These are phyloP conservation scores for Allacma fusca DNA, from an alignment of 2,888 invertebrate genomes.

Conservation along the genomic window DNA sequence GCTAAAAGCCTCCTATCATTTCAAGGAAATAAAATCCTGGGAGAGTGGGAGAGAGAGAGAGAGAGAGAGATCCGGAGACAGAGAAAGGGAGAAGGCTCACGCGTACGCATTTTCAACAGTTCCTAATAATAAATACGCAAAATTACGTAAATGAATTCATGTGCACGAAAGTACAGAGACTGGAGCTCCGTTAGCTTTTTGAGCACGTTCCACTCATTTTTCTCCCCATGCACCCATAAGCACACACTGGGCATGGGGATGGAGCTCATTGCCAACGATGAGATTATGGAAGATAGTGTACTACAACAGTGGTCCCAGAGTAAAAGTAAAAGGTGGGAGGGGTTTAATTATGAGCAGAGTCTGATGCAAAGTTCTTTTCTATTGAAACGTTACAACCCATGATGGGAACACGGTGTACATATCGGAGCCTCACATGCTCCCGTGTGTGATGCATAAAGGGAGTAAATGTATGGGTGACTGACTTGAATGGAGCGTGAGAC, in stretches of 20 bases:
- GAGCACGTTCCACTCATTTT: not conserved
- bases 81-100: not conserved
- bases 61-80: constrained; percentile 3
- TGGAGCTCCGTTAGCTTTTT: constrained; percentile 4
- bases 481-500: constrained; percentile 3
- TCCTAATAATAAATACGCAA: not conserved
- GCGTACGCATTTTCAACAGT: not conserved
- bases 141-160: not conserved
- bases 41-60: not conserved
- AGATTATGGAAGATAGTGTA: no score
- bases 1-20: not conserved
- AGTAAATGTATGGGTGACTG: not conserved
- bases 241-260: no score
- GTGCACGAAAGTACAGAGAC: no score
- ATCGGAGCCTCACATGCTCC: not conserved
- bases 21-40: not conserved
- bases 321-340: constrained; percentile 8
- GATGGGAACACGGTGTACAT: not conserved
- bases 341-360: not conserved
- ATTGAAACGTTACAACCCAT: not conserved
- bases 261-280: no score
- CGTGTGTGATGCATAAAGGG: not conserved
- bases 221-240: no score
- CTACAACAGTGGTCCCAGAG: no score
- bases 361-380: not conserved